Base-by-base conservation (phyloP, 2,888 invertebrate species). In the Pheosia tremula region DNA sequence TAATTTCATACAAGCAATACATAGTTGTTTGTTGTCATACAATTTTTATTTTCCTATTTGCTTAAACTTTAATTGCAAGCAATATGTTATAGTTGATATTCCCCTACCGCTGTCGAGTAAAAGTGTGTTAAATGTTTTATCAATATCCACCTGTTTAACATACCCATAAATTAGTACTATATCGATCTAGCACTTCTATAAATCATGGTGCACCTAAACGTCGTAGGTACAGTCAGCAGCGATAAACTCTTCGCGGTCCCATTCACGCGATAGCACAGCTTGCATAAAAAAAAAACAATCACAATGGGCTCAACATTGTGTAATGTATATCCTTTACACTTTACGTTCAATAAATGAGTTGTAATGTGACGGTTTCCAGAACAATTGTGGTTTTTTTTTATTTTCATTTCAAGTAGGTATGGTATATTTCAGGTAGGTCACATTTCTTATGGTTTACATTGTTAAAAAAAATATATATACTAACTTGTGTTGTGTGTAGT, bases 281-380 rank as follows among this genome's bases (percentile, higher is more conserved):
- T 56, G 63, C 60, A 65, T 71, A 72, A 75, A 24, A 24, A 24
- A 24, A 24, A 78, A 82, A 81, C 80, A 80, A 81, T 80, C 81
- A 82, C 81, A 83, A 82, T 82, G 80, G 75, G 67, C 71, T 77
- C 75, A 78, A 74, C 77, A 76, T 45, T 77, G 69, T 74, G 74
- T 75, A 80, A 77, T 78, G 78, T 80, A 76, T 24, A 24, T 24
- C 24, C 24, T 24, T 24, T 24, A 0, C 24, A 24, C 24, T 24
- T 24, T 24, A 24, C 75, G 74, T 74, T 68, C 68, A 52, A n/a
- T 72, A 71, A 76, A 74, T 76, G 75, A 72, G 73, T 78, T 67
- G 70, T 85, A 84, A 24, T 56, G n/a, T 47, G 10, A 56, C 8
- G 38, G 36, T 52, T 52, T 9, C 8, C 49, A 49, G 10, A 49